Evolutionary conservation across 1,140 invertebrate genomes (phyloP).

Genomic region (Acyrthosiphon pisum): DNA sequence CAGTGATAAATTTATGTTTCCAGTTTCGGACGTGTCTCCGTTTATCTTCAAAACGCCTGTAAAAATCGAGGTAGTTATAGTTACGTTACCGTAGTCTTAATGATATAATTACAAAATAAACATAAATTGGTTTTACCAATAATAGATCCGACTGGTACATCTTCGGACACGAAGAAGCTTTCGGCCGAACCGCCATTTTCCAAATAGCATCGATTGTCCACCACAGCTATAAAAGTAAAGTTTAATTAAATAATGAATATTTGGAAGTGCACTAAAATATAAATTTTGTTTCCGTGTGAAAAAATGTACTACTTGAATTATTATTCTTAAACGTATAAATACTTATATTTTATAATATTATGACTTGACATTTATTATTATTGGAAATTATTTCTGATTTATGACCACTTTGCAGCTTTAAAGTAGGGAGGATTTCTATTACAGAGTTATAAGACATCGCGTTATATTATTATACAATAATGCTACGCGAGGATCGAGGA

Average conservation of each 20-base stretch:
- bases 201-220: conserved; percentile 84
- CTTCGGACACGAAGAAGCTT: conserved; percentile 88
- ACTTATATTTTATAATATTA: neutral
- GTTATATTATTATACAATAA: neutral
- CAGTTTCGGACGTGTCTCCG: conserved; percentile 76
- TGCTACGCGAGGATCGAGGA: neutral
- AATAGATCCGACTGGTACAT: conserved; percentile 77
- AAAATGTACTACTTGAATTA: too few relatives aligned
- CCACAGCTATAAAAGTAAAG: conserved; percentile 57
- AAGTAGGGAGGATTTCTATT: neutral
- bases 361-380: neutral
- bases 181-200: conserved; percentile 88
- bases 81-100: neutral
- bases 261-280: neutral
- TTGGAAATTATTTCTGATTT: neutral
- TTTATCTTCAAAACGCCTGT: conserved; percentile 76
- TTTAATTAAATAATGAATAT: neutral
- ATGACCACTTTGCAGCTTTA: too few relatives aligned
- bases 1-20: conserved; percentile 80
- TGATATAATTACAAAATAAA: neutral
- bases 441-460: neutral
- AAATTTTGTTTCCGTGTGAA: too few relatives aligned
- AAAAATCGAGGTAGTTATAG: conserved; percentile 32
- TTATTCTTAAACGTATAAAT: too few relatives aligned
- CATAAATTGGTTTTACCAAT: conserved; percentile 68